Percentiles rank a stretch among this genome's conserved stretches.
Evolutionary conservation across 2,113 vertebrate genomes (phyloP).

Genomic region (Caretta caretta): DNA sequence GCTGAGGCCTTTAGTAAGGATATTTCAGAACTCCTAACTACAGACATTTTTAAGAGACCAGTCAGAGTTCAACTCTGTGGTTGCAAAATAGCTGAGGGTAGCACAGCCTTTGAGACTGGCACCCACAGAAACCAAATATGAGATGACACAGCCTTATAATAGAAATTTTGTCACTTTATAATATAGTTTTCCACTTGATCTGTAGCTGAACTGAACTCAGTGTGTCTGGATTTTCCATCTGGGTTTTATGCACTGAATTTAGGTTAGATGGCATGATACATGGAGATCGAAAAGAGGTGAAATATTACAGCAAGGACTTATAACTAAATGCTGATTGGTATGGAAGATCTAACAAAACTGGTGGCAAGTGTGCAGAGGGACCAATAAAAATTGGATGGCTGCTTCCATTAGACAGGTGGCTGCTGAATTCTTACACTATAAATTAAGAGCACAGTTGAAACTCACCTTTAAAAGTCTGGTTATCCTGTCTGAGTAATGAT

Average conservation of each 20-base stretch:
- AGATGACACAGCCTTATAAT: neutral
- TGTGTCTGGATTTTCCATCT: neutral
- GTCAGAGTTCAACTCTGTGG: neutral
- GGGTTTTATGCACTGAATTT: neutral
- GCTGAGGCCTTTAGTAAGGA: neutral
- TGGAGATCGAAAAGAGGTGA: neutral
- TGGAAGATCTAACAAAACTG: slow-evolving; percentile 16
- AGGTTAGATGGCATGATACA: neutral
- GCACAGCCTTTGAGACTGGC: neutral
- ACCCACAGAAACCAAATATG: neutral
- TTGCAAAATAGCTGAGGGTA: neutral
- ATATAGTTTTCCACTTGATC: neutral
- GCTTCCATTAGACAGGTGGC: slow-evolving; percentile 27
- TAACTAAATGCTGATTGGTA: neutral
- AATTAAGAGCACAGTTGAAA: slow-evolving; percentile 47
- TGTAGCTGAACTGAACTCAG: neutral
- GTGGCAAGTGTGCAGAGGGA: slow-evolving; percentile 17
- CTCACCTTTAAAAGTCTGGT: slow-evolving; percentile 42
- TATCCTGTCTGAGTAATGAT: neutral
- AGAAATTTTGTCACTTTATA: neutral
- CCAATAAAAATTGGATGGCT: slow-evolving; percentile 21
- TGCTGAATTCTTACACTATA: slow-evolving; percentile 26
- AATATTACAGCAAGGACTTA: slow-evolving; percentile 14
- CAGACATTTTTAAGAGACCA: neutral
- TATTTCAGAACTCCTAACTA: neutral